phyloP scores from a whole-genome alignment of 2,888 invertebrate genomes.

The Synanthedon tipuliformis region DNA sequence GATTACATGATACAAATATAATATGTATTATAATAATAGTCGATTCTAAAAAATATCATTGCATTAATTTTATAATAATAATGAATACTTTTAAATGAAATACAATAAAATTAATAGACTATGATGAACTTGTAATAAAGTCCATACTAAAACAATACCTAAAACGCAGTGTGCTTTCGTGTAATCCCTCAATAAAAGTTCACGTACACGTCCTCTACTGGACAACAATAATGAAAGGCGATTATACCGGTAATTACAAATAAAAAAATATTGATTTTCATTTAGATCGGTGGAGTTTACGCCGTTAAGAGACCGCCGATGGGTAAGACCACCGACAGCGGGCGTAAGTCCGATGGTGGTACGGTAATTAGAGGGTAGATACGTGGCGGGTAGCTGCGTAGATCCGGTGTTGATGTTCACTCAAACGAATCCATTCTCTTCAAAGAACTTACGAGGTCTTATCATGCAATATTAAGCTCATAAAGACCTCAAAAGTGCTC shows the following conservation, averaged over 20 bases:
- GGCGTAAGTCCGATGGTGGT: constrained; percentile 18
- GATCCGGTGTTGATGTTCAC: constrained; percentile 37
- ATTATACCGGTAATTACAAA: constrained; percentile 10
- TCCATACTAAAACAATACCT: too few species aligned
- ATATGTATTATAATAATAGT: too few species aligned
- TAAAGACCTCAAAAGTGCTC: background rate
- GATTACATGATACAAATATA: too few species aligned
- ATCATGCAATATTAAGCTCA: constrained; percentile 16
- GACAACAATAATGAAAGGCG: constrained; percentile 22
- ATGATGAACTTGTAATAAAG: too few species aligned
- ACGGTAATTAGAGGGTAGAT: constrained; percentile 39
- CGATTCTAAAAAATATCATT: too few species aligned
- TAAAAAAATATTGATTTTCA: background rate
- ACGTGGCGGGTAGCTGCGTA: constrained; percentile 30
- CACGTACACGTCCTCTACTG: too few species aligned
- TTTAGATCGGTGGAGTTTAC: background rate
- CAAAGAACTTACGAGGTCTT: constrained; percentile 17
- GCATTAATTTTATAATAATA: too few species aligned
- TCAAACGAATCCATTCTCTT: constrained; percentile 8
- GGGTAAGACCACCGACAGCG: constrained; percentile 32
- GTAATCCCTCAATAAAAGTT: too few species aligned
- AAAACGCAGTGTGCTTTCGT: too few species aligned
- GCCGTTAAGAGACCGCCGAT: too few species aligned
- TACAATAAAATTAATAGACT: too few species aligned
- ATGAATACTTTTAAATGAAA: too few species aligned